phyloP scores from a whole-genome alignment of 2,113 vertebrate genomes.

The Xiphorhynchus elegans region DNA sequence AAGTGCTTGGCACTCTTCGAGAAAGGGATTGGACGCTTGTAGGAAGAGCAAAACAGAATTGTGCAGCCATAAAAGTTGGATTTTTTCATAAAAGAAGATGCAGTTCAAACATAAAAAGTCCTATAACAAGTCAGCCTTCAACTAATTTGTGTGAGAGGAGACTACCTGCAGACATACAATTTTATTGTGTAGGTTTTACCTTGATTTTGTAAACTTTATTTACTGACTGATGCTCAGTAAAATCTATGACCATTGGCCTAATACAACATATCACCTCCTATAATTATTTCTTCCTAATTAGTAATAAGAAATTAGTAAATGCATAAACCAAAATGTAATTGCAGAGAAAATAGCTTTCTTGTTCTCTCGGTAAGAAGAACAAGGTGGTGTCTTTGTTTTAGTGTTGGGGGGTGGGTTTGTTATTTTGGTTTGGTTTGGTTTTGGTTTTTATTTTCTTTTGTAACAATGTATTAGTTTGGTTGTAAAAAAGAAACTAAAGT shows the following conservation, averaged over 20 bases:
- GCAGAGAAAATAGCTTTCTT: not conserved
- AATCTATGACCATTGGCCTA: not conserved
- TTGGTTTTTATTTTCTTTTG: not conserved
- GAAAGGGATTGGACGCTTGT: not conserved
- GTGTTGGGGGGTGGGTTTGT: no score
- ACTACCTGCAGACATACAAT: not conserved
- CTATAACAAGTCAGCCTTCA: not conserved
- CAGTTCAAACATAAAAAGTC: not conserved
- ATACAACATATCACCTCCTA: not conserved
- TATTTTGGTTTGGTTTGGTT: not conserved
- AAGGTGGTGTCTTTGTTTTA: not conserved
- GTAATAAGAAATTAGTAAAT: not conserved
- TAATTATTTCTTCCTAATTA: not conserved
- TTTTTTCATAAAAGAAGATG: not conserved
- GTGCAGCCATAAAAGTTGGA: not conserved
- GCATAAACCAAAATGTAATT: not conserved
- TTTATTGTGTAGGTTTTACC: not conserved
- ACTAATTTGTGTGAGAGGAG: not conserved
- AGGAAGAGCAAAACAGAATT: not conserved
- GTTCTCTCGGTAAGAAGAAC: not conserved
- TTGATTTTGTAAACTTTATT: not conserved
- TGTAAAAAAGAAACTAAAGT: not conserved
- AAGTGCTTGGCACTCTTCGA: not conserved
- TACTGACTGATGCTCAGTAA: not conserved
- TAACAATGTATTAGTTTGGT: not conserved